Evolutionary conservation across 1,140 invertebrate genomes (phyloP), one percentile per base, ranked within the genome.

Genomic region (Galleria mellonella): DNA sequence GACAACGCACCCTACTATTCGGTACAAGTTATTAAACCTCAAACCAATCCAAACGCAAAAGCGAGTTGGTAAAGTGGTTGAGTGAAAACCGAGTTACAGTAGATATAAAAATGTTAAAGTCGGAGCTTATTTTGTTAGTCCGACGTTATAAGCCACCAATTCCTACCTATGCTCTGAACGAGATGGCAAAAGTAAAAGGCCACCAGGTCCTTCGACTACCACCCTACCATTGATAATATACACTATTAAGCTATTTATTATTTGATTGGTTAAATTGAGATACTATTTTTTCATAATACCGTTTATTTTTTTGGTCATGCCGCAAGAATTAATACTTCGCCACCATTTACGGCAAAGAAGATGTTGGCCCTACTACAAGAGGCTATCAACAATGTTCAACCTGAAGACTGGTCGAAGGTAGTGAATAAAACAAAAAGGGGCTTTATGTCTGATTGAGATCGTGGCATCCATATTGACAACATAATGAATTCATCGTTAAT

Each of bases 141-240:
- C 44, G 23, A 32, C 3, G 8, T 4, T n/a, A 40, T 40, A 51
- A 51, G 11, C 31, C 48, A 8, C 9, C 36, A 33, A 33, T 5
- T 0, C 7, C 12, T 0, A 15, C 9, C 1, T 51, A 45, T 35
- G 17, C 8, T 13, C 7, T 45, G 9, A 43, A 45, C 12, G 42
- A 51, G 30, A 17, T 33, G 30, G 42, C 36, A 5, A 12, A 15
- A n/a, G 36, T 17, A 8, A 23, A 32, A 4, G 50, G 41, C 0
- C 53, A 59, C 31, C 27, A 30, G 13, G 59, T 69, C 4, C 5
- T 68, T 8, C 13, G 55, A 23, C 27, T 68, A 8, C 62, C 68
- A 8, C 64, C 62, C 9, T 68, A 68, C 37, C 50, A 65, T 47
- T 57, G 49, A 31, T 42, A 58, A 11, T 55, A 62, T 9, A 71